Percentiles rank a stretch among this genome's conserved stretches.
These are phyloP conservation scores for Parapristionchus giblindavisi DNA, from an alignment of 2,888 invertebrate genomes.

Conservation along the genomic window DNA sequence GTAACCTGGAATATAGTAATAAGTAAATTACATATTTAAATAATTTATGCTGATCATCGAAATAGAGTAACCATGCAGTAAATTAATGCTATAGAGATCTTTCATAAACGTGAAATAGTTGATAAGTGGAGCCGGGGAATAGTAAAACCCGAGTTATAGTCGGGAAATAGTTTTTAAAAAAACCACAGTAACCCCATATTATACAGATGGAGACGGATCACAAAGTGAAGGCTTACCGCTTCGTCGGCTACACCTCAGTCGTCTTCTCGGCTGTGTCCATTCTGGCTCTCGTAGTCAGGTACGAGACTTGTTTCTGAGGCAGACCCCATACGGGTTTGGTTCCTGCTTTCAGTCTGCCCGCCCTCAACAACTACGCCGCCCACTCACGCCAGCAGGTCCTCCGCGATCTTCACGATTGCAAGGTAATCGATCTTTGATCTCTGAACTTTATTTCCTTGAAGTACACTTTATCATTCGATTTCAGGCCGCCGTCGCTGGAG, in stretches of 20 bases:
- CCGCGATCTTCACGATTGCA: conserved; percentile 20
- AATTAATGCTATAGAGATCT: no score
- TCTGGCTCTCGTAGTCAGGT: conserved; percentile 31
- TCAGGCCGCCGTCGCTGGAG: neutral
- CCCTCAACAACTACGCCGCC: conserved; percentile 11
- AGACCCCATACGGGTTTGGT: neutral
- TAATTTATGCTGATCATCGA: no score
- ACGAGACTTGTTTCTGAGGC: neutral
- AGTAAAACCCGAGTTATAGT: no score
- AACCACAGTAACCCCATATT: neutral
- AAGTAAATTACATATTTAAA: no score
- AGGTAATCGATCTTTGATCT: neutral
- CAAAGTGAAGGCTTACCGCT: conserved; percentile 34
- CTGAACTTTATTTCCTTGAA: no score
- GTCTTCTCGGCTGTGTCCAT: conserved; percentile 30
- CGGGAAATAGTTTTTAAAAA: no score
- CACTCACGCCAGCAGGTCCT: neutral
- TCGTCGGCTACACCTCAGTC: conserved; percentile 31
- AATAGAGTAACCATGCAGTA: no score
- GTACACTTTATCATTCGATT: neutral
- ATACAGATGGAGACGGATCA: conserved; percentile 35
- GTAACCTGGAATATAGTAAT: no score
- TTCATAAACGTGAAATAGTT: no score
- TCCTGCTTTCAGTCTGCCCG: conserved; percentile 2
- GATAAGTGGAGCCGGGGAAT: no score